Evolutionary conservation across 1,140 invertebrate genomes (phyloP).

Genomic region (Laupala kohalensis): DNA sequence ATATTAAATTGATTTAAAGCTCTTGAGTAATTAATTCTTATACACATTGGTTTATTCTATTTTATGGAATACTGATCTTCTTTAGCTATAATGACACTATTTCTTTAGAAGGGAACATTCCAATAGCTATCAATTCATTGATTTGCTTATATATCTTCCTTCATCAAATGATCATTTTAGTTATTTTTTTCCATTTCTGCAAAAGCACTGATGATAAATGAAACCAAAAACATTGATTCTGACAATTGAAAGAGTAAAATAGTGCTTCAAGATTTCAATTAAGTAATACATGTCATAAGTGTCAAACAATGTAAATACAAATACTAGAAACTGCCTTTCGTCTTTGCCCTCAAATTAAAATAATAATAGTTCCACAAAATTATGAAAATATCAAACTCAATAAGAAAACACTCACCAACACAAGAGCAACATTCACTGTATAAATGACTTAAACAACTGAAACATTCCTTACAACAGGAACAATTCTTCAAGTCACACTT

Average conservation of each 20-base stretch:
- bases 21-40: no score
- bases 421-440: conserved; percentile 92
- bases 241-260: no score
- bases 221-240: no score
- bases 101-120: no score
- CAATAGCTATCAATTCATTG: background rate
- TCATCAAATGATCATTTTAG: no score
- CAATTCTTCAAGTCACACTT: conserved; percentile 86
- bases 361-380: background rate
- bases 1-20: no score
- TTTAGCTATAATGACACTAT: no score
- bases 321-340: no score
- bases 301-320: background rate
- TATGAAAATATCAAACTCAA: background rate
- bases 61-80: no score
- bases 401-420: conserved; percentile 54
- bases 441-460: conserved; percentile 71
- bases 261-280: background rate
- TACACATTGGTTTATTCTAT: no score
- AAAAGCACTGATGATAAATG: no score
- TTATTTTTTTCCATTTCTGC: no score
- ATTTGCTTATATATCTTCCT: background rate
- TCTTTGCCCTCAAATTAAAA: background rate
- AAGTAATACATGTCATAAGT: background rate
- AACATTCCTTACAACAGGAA: conserved; percentile 86